Conservation (phyloP, 2,888 invertebrate genomes). For the Shargacucullia verbasci region DNA sequence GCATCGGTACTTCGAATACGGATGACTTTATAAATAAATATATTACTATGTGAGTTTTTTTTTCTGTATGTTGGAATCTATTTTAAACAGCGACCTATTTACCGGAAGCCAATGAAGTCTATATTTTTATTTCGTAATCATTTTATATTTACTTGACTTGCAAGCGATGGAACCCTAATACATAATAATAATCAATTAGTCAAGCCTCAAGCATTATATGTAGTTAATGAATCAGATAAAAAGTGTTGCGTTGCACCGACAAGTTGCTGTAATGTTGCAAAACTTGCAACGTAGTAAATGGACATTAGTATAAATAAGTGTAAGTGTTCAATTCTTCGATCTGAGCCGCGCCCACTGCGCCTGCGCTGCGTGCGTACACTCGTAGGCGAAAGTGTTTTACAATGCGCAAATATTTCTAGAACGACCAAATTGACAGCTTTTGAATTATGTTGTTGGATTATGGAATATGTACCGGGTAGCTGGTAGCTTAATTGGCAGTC, state of each 20-base stretch:
- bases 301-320: slow-evolving; percentile 58
- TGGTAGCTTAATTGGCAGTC: slow-evolving; percentile 48
- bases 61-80: no score
- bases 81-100: no score
- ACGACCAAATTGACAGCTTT: slow-evolving; percentile 49
- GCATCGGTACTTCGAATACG: no score
- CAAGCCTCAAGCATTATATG: slow-evolving; percentile 7
- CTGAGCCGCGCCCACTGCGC: slow-evolving; percentile 55
- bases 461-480: slow-evolving; percentile 33
- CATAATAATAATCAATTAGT: slow-evolving; percentile 10
- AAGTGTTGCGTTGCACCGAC: slow-evolving; percentile 39
- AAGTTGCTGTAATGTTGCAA: slow-evolving; percentile 34
- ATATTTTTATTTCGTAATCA: no score
- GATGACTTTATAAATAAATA: no score
- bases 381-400: slow-evolving; percentile 50
- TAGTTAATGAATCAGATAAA: slow-evolving; percentile 48
- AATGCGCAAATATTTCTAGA: slow-evolving; percentile 41
- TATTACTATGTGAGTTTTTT: no score
- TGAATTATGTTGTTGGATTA: slow-evolving; percentile 49
- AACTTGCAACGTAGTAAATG: slow-evolving; percentile 48
- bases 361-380: slow-evolving; percentile 47
- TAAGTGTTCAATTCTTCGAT: slow-evolving; percentile 57
- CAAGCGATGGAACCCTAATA: no score
- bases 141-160: no score
- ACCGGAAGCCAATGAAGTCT: no score